These are phyloP conservation scores for Chymomyza procnemis DNA, from an alignment of 2,888 invertebrate species.

Conservation along the genomic window DNA sequence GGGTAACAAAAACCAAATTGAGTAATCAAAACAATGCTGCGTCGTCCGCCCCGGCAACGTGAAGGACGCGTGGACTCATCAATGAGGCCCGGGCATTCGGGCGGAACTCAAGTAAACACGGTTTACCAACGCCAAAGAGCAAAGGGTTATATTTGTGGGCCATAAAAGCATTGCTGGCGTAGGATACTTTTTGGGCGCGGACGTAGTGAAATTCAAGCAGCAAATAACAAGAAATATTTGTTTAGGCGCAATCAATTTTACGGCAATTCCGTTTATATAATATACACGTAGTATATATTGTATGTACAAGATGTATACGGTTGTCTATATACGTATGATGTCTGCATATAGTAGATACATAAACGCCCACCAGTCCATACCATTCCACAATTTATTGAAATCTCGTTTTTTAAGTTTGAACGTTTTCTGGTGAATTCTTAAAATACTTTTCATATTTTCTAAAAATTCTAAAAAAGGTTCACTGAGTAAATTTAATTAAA, in stretches of 20 bases:
- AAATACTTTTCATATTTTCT: no score
- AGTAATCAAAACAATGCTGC: conserved; percentile 15
- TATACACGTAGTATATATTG: conserved; percentile 5
- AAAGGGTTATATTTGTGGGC: conserved; percentile 34
- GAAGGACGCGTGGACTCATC: neutral
- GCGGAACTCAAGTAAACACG: conserved; percentile 30
- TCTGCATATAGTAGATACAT: no score
- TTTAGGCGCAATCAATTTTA: conserved; percentile 71
- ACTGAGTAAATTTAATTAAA: no score
- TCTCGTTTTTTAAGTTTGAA: no score
- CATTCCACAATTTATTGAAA: no score
- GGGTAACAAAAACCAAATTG: conserved; percentile 20
- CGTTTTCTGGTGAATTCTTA: no score
- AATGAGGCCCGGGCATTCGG: no score
- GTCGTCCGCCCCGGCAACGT: neutral
- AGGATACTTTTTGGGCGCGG: neutral
- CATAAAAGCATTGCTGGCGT: neutral
- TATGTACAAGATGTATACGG: conserved; percentile 10
- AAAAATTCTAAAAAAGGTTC: no score
- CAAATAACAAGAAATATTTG: conserved; percentile 56
- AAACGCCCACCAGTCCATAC: no score
- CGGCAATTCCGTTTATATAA: conserved; percentile 57
- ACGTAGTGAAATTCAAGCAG: neutral
- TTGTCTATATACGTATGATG: conserved; percentile 7
- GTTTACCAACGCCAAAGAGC: neutral